These are phyloP conservation scores for Halcyon senegalensis DNA, from an alignment of 2,113 vertebrate species.

Conservation along the genomic window DNA sequence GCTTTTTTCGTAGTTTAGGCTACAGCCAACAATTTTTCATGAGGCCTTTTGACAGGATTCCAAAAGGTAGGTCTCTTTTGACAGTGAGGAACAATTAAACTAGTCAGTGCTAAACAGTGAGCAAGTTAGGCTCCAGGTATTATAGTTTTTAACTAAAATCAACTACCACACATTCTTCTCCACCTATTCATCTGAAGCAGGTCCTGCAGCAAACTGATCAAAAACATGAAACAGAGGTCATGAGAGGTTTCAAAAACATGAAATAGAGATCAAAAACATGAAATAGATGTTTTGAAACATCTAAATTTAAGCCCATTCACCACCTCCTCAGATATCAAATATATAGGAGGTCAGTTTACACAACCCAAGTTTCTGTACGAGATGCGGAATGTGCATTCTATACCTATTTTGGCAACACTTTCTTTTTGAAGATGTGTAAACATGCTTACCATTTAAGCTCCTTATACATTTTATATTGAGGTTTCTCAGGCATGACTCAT, in stretches of 20 bases:
- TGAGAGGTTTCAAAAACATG: background rate
- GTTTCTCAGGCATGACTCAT: conserved; percentile 90
- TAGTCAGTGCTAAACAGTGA: background rate
- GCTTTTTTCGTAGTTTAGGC: background rate
- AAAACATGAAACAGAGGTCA: background rate
- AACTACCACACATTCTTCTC: background rate
- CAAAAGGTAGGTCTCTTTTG: background rate
- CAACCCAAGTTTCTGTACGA: too few species aligned
- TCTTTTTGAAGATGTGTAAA: background rate
- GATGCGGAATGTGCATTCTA: background rate
- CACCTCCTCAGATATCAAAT: background rate
- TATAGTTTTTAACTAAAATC: background rate
- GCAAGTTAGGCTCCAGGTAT: background rate
- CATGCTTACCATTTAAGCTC: conserved; percentile 91
- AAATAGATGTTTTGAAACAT: background rate
- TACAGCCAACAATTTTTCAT: background rate
- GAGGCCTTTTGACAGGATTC: background rate
- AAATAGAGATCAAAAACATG: background rate
- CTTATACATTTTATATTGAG: conserved; percentile 96
- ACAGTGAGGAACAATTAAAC: background rate
- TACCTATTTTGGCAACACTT: background rate
- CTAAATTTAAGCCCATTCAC: background rate
- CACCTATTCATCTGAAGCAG: background rate
- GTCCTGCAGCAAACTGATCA: background rate
- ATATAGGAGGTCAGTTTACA: background rate